Base-by-base conservation (phyloP, 2,113 vertebrate genomes). In the Pollimyrus isidori region DNA sequence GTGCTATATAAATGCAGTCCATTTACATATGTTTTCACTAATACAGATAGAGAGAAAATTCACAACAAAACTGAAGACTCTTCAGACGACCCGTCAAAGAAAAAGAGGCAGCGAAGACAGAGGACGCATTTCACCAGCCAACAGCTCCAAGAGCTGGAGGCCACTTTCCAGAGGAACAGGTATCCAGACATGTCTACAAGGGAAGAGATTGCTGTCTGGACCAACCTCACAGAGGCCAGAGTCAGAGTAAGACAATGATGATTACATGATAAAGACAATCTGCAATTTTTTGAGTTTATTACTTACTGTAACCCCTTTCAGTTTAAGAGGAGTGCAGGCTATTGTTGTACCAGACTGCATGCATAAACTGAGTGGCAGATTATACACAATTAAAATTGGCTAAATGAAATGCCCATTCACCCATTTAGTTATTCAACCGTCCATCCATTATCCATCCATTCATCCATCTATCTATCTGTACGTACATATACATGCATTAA, bases 141-240 rank as follows among this genome's bases (percentile, higher is more conserved):
- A 93, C 98, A 99, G 94, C 94, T 99, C 89, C 98, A 99, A 92
- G 98, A 99, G 87, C 94, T 99, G 90, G 98, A 99, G 92, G 98
- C 98, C 94, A 99, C 98, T 49, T 99, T 99, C 95, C 98, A 99
- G 94, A 82, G 98, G 92, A 99, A 99, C 92, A 98, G 98, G 91
- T 99, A 99, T 90, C 98, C 98, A 85, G 98, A 99, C 94, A 99
- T 99, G 98, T 98, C 97, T 93, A 99, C 98, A 5, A 96, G 98
- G 91, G 98, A 99, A 93, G 98, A 99, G 94, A 99, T 99, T 90
- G 98, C 98, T 58, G 98, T 99, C 91, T 99, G 98, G 98, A 99
- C 98, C 95, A 99, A 99, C 94, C 98, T 99, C 80, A 99, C 98
- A 17, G 98, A 99, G 95, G 98, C 98, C 93, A 94, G 98, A 95